Conservation (phyloP, 2,888 invertebrate genomes). For the Choristoneura rosaceana region DNA sequence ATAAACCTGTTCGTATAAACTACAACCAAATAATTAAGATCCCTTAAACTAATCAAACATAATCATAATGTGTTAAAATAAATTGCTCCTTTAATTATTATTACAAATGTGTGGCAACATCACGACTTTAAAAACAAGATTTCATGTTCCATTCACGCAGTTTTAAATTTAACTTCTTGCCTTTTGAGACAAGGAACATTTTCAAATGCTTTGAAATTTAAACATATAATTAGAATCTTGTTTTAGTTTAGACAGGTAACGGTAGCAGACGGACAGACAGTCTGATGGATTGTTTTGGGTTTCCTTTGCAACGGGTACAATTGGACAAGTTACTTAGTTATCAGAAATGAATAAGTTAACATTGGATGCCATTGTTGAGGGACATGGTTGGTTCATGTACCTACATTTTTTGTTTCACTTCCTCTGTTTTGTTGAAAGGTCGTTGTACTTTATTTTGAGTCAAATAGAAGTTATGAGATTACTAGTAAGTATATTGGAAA, state of each 20-base stretch:
- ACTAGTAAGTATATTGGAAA: no score
- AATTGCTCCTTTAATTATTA: constrained; percentile 43
- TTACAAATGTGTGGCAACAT: constrained; percentile 40
- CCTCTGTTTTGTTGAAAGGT: not conserved
- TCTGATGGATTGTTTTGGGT: constrained; percentile 50
- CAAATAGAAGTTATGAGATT: no score
- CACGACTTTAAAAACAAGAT: not conserved
- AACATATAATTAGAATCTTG: not conserved
- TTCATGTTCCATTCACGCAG: not conserved
- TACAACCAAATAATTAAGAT: not conserved
- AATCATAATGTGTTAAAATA: constrained; percentile 17
- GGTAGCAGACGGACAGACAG: constrained; percentile 41
- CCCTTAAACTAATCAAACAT: not conserved
- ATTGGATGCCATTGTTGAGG: not conserved
- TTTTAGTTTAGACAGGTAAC: constrained; percentile 43
- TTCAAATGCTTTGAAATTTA: constrained; percentile 26
- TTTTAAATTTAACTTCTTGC: not conserved
- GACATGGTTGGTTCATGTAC: not conserved
- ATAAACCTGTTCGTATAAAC: not conserved
- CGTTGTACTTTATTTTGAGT: constrained; percentile 6
- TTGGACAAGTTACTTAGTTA: constrained; percentile 5
- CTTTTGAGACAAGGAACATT: not conserved
- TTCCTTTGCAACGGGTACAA: constrained; percentile 37
- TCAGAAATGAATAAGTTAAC: not conserved
- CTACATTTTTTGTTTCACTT: constrained; percentile 18